These are phyloP conservation scores for Pomacea maculata DNA, from an alignment of 1,140 invertebrate species.

Conservation along the genomic window DNA sequence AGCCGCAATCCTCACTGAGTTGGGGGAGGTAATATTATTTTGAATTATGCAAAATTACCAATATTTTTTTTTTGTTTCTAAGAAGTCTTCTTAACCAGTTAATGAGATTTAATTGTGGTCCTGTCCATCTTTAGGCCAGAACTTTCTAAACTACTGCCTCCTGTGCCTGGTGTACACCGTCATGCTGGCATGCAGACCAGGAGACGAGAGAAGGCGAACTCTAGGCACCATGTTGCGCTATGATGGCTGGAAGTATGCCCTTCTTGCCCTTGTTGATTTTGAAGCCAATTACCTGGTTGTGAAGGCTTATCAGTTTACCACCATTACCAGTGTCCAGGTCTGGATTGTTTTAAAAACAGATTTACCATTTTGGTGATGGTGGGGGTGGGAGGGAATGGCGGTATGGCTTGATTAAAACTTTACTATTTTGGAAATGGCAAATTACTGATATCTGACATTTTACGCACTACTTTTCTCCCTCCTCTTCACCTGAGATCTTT, in stretches of 20 bases:
- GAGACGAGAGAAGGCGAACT: conserved; percentile 70
- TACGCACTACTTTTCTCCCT: too few species aligned
- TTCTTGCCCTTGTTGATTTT: conserved; percentile 82
- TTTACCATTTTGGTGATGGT: neutral
- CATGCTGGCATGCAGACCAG: conserved; percentile 76
- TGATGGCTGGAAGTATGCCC: conserved; percentile 78
- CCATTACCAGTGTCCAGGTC: conserved; percentile 69
- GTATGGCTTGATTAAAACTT: too few species aligned
- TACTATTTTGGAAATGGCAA: too few species aligned
- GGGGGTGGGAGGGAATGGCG: too few species aligned
- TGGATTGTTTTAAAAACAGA: neutral
- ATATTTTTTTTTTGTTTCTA: too few species aligned
- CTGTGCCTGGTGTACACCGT: conserved; percentile 81
- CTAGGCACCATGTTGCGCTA: conserved; percentile 75
- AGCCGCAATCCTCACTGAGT: too few species aligned
- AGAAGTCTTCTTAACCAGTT: neutral
- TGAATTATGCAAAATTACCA: too few species aligned
- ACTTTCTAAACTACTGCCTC: conserved; percentile 81
- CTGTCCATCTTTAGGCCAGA: conserved; percentile 72
- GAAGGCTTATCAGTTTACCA: conserved; percentile 75
- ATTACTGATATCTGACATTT: too few species aligned
- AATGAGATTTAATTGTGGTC: neutral
- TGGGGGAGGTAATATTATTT: too few species aligned
- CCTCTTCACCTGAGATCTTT: too few species aligned
- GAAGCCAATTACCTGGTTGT: conserved; percentile 81